Base-by-base conservation (phyloP, 2,113 vertebrate species). In the Prochilodus magdalenae region DNA sequence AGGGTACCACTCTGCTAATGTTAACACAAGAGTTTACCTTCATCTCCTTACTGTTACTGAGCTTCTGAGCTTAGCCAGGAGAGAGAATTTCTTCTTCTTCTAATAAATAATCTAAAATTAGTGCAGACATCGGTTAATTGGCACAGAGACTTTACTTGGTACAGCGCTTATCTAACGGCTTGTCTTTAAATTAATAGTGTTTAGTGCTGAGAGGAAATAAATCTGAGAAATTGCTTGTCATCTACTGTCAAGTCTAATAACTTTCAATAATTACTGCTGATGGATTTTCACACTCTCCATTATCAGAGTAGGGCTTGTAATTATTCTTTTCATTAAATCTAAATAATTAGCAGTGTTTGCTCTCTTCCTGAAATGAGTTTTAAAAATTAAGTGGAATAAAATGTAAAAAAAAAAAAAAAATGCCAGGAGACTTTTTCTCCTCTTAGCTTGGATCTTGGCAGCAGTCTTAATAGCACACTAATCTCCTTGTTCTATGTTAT, bases 271-370 rank as follows among this genome's bases (percentile, higher is more conserved):
- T 98, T 97, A 98, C 95, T 92, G 95, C 96, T 98, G 98, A 99
- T 99, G 97, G 96, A 99, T 98, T 99, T 99, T 98, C 96, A 96
- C 96, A 97, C 95, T 98, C 96, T 96, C 96, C 96, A 99, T 99
- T 98, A 99, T 98, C 96, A 96, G 96, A 97, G 95, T 96, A 96
- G 96, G 96, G 95, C 96, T 96, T 97, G 96, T 97, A 98, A 98
- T 99, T 98, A 98, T 97, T 98, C 96, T 98, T 95, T 96, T 97
- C 96, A 97, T 97, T 97, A 97, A 95, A 96, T 95, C 92, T 96
- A 97, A 98, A 99, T 95, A 98, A 97, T 96, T 96, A 95, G 93
- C 95, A 94, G 93, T 95, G 95, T 96, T 96, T 95, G 92, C 92
- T 94, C 89, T 94, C 96, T 94, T 92, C 90, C 94, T 94, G 88